Conservation (phyloP, 2,888 invertebrate genomes). For the Agrenia bidenticulata region DNA sequence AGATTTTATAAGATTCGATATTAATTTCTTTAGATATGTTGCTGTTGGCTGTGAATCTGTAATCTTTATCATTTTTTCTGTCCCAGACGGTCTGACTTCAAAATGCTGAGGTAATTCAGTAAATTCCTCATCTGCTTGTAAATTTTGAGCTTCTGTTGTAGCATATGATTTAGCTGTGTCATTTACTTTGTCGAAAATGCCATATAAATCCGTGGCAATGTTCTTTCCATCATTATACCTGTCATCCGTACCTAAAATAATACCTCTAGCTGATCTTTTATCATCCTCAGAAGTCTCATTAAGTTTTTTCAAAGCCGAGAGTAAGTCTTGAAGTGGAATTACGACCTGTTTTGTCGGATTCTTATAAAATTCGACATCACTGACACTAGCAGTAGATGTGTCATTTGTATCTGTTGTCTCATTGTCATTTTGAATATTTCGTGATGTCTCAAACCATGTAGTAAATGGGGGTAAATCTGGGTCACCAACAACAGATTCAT, state of each 20-base stretch:
- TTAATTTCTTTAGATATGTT: conserved; percentile 50
- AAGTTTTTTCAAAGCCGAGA: conserved; percentile 43
- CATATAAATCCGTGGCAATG: not conserved
- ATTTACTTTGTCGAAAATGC: too few species aligned
- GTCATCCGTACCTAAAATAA: not conserved
- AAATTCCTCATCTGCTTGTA: conserved; percentile 14
- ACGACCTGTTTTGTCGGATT: conserved; percentile 17
- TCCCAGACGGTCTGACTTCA: too few species aligned
- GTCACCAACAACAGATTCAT: not conserved
- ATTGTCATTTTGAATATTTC: conserved; percentile 27
- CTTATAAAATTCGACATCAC: too few species aligned
- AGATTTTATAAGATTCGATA: conserved; percentile 47
- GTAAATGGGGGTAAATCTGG: conserved; percentile 41
- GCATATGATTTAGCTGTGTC: too few species aligned
- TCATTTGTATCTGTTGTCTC: conserved; percentile 15
- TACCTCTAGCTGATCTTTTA: not conserved
- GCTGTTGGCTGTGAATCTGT: conserved; percentile 52
- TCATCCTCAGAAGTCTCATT: conserved; percentile 29
- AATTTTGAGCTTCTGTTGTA: conserved; percentile 9
- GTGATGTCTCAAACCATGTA: conserved; percentile 48
- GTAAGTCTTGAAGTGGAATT: conserved; percentile 50
- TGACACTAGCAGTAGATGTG: not conserved
- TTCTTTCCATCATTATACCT: not conserved
- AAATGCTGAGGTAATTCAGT: conserved; percentile 30
- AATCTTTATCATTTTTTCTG: conserved; percentile 42